Conservation (phyloP, 2,888 invertebrate genomes). For the Julus scandinavius region DNA sequence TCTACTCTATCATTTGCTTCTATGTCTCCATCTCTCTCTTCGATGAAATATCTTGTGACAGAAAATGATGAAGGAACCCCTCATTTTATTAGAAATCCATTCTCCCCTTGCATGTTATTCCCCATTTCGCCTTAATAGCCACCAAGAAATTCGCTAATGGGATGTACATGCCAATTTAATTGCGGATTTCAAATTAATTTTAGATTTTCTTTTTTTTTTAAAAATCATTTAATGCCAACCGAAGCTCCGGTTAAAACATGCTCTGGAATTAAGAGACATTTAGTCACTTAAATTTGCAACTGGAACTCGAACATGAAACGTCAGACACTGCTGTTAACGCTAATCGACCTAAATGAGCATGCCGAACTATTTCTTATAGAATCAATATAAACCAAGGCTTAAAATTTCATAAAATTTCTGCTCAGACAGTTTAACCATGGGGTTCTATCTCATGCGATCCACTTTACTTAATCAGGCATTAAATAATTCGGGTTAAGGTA, state of each 20-base stretch:
- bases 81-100: background rate
- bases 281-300: background rate
- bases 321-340: background rate
- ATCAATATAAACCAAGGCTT: background rate
- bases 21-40: background rate
- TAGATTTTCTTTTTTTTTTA: background rate
- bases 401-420: no score
- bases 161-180: conserved; percentile 11
- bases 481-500: no score
- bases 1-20: background rate
- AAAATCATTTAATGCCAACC: background rate
- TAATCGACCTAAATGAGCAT: background rate
- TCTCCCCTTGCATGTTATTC: background rate
- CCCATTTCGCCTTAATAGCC: background rate
- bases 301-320: background rate
- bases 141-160: conserved; percentile 20
- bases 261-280: background rate
- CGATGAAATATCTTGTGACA: conserved; percentile 37
- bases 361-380: background rate
- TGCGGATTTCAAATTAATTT: conserved; percentile 28
- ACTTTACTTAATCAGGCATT: no score
- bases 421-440: no score
- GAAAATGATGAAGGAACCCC: background rate
- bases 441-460: no score
- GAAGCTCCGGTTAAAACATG: background rate